These are phyloP conservation scores for Himantopus leucocephalus DNA, from an alignment of 2,113 vertebrate genomes.

Conservation along the genomic window DNA sequence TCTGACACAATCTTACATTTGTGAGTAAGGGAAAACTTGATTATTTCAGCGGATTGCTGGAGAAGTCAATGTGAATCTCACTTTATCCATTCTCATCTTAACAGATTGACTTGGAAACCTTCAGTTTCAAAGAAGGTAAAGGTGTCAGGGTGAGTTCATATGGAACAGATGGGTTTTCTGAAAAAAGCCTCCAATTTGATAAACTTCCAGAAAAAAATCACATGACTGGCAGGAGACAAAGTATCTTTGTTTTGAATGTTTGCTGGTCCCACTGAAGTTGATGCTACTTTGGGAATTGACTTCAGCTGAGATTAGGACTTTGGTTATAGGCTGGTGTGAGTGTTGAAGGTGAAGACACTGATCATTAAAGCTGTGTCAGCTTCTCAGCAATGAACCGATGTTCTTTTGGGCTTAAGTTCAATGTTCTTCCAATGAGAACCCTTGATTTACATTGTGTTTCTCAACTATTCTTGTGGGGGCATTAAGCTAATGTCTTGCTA, in stretches of 20 bases:
- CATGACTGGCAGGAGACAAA: not conserved
- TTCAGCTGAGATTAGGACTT: not conserved
- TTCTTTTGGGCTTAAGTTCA: constrained; percentile 10
- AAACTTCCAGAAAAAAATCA: not conserved
- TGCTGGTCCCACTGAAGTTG: not conserved
- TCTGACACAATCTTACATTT: not conserved
- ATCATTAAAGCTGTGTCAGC: constrained; percentile 5
- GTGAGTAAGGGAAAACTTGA: not conserved
- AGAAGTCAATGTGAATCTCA: not conserved
- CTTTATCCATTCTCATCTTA: not conserved
- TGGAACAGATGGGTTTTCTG: constrained; percentile 23
- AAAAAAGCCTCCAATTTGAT: not conserved
- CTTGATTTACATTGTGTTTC: not conserved
- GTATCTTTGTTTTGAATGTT: not conserved
- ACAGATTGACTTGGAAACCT: not conserved
- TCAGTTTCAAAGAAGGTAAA: constrained; percentile 14
- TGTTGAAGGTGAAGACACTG: not conserved
- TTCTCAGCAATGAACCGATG: not conserved
- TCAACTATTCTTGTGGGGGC: not conserved
- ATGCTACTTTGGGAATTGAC: not conserved
- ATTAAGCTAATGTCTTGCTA: not conserved
- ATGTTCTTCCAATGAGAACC: not conserved
- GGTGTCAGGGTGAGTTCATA: constrained; percentile 15
- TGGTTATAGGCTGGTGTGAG: not conserved
- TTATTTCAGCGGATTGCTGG: not conserved